Evolutionary conservation across 2,888 invertebrate species (phyloP).

Genomic region (Biston betularia): DNA sequence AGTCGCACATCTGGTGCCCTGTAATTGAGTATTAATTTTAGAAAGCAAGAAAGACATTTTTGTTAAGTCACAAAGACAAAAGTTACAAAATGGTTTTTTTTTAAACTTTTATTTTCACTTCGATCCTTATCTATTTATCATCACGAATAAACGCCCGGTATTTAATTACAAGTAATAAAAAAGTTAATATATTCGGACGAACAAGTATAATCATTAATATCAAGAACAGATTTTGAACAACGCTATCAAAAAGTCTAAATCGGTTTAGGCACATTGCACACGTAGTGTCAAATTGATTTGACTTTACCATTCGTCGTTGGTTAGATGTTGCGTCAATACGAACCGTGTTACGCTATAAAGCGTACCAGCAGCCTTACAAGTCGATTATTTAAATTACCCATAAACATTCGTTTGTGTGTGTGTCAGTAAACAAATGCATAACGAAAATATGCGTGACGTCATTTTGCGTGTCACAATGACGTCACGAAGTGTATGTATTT

Average conservation of each 20-base stretch:
- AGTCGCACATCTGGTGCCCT: no score
- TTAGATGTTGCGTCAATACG: constrained; percentile 8
- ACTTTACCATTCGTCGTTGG: not conserved
- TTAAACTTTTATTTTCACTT: no score
- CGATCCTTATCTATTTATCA: no score
- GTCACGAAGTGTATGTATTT: no score
- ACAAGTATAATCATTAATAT: not conserved
- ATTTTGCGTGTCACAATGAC: no score
- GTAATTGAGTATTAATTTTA: no score
- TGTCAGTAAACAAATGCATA: not conserved
- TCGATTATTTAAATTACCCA: not conserved
- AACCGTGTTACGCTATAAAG: not conserved
- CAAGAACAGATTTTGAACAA: not conserved
- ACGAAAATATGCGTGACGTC: not conserved
- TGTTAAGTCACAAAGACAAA: no score
- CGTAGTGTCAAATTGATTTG: constrained; percentile 5
- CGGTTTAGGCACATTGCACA: not conserved
- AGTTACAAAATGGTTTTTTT: no score
- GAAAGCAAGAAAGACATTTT: no score
- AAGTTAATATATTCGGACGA: no score
- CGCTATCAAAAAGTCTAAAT: not conserved
- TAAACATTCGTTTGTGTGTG: not conserved
- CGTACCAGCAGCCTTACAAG: not conserved
- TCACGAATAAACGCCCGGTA: no score
- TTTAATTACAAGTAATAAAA: no score